Evolutionary conservation across 2,888 invertebrate species (phyloP), one percentile per base, ranked within the genome.

Genomic region (Rotaria macrura): DNA sequence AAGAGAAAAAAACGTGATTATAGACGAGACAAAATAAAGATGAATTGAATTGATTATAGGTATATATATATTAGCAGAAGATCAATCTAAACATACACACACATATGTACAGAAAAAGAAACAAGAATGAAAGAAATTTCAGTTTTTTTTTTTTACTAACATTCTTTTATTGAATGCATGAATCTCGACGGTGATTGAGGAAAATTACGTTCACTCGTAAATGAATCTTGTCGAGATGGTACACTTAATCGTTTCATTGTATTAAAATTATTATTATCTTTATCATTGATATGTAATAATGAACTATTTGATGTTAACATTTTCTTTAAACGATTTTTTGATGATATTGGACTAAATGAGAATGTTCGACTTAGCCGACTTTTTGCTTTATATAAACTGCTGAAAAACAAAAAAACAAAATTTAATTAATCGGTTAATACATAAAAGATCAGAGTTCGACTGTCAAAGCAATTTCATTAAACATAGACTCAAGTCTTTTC

Each of bases 211-310:
- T 65, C 65, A 65, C 65, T 65, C 17, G 65, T 65, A 65, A 65
- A 65, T 65, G 65, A 65, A 65, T 65, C 65, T 65, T 65, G 65
- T 65, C 65, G 65, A 65, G 65, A 65, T 65, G 79, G 79, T 40
- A 79, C 43, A 79, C 79, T 79, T 79, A 79, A 79, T 38, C 79
- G 79, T 79, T 79, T 79, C 79, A 79, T 79, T 79, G 79, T 20
- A 43, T 79, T 79, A 43, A 79, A 79, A 79, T 79, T 43, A 43
- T 79, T 43, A 79, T 20, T 79, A n/a, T 40, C 40, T 43, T 40
- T 40, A 43, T 79, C 43, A 43, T 43, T 43, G 43, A 43, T n/a
- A 79, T 43, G 40, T 65, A 65, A 65, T 65, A 65, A 34, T 43
- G 79, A 79, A 43, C 40, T 43, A 40, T 43, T 79, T 9, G 40